Evolutionary conservation across 2,113 vertebrate species (phyloP), one percentile per base, ranked within the genome.

Genomic region (Salvelinus alpinus): DNA sequence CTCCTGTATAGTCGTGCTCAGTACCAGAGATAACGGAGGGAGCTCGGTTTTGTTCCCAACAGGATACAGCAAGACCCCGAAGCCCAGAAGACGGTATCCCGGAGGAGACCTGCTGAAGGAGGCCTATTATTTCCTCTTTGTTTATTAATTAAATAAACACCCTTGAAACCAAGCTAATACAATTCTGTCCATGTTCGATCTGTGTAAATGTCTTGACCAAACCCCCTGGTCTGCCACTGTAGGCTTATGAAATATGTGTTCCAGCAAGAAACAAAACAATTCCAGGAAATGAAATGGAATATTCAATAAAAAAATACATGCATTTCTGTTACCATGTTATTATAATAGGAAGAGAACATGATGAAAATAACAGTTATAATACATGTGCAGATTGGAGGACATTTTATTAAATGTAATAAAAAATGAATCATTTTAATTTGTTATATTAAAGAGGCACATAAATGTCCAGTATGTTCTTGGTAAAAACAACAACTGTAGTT

Each of bases 221-320:
- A 34, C 34, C 6, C 6, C 34, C 34, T 8, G 34, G 34, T 8
- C 34, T 34, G 34, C 34, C 34, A 34, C 34, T 8, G 7, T 34
- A 57, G 29, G 78, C 75, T 68, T 69, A n/a, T 25, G 51, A 77
- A 80, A 78, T 59, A 34, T 34, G 38, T 18, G 27, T 76, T 76
- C 77, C 38, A 77, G 18, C 16, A 24, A 74, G 75, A 84, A 81
- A 31, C 16, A 69, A 62, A 75, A 34, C 6, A 64, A 62, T 27
- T 59, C 13, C 65, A 67, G 68, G 57, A 78, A 60, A 3, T 64
- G 51, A 75, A 80, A 71, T 13, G 16, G 34, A 18, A 31, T 22
- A n/a, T 74, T 62, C 25, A 64, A 74, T 27, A 71, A 74, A 73
- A 24, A 24, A 72, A 13, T 70, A 74, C 72, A 75, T 29, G 29